These are phyloP conservation scores for Theonella swinhoei DNA, from an alignment of 37 sponge, comb jelly and placozoan species.

Conservation along the genomic window DNA sequence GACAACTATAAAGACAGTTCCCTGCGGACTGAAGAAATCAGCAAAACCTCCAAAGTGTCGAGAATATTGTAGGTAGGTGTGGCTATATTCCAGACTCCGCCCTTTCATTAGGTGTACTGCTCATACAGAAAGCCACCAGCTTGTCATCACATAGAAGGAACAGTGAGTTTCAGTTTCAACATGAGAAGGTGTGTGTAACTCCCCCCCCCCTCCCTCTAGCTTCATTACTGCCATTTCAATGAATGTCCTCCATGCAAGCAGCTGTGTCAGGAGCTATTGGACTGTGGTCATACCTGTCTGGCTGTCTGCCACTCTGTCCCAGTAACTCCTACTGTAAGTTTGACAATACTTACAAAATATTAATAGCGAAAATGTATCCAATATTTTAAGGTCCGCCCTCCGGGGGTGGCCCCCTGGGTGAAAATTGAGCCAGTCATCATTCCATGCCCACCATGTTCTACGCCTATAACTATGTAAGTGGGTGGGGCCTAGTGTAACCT, in stretches of 20 bases:
- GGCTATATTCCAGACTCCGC: too few relatives aligned
- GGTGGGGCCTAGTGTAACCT: not conserved
- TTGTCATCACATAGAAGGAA: slow-evolving; percentile 65
- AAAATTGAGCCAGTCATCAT: slow-evolving; percentile 38
- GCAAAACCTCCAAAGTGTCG: slow-evolving; percentile 79
- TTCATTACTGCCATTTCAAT: slow-evolving; percentile 82
- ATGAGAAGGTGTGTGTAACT: not conserved
- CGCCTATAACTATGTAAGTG: slow-evolving; percentile 46
- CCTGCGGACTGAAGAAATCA: slow-evolving; percentile 78
- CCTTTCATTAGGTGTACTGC: too few relatives aligned
- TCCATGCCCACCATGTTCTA: slow-evolving; percentile 75
- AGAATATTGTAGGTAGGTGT: slow-evolving; percentile 50
- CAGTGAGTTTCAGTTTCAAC: slow-evolving; percentile 6
- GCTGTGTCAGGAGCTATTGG: slow-evolving; percentile 55
- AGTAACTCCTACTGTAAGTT: not conserved
- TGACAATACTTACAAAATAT: not conserved
- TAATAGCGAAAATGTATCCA: too few relatives aligned
- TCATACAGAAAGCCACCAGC: slow-evolving; percentile 65
- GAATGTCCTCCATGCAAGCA: slow-evolving; percentile 83
- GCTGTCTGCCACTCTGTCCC: slow-evolving; percentile 72
- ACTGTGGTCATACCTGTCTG: slow-evolving; percentile 74
- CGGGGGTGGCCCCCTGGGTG: slow-evolving; percentile 62
- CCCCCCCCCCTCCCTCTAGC: slow-evolving; percentile 11
- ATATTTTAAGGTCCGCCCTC: slow-evolving; percentile 29
- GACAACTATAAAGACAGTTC: slow-evolving; percentile 56